Conservation (phyloP, 2,888 invertebrate species). For the Buathra laborator region DNA sequence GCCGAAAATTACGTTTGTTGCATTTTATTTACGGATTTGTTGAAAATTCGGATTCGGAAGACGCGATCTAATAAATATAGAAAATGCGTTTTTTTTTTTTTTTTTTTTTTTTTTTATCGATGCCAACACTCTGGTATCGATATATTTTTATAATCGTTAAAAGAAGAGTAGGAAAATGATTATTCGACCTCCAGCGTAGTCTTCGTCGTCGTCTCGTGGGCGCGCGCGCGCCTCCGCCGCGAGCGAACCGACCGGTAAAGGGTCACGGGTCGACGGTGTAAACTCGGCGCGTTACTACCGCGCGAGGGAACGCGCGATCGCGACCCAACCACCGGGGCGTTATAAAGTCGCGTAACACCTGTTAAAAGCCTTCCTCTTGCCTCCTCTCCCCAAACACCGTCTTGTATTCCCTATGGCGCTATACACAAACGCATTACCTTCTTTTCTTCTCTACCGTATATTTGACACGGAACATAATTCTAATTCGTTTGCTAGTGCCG, state of each 20-base stretch:
- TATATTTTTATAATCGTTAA: not conserved
- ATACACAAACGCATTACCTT: slow-evolving; percentile 11
- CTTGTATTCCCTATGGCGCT: not conserved
- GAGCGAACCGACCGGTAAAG: slow-evolving; percentile 61
- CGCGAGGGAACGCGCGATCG: slow-evolving; percentile 70
- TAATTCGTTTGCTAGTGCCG: slow-evolving; percentile 46
- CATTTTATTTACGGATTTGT: not conserved
- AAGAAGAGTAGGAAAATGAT: slow-evolving; percentile 15
- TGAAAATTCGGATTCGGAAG: not conserved
- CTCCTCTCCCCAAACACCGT: slow-evolving; percentile 8
- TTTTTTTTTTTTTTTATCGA: not conserved
- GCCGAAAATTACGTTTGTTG: no score
- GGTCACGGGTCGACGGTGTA: slow-evolving; percentile 80
- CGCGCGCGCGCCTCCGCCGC: slow-evolving; percentile 40
- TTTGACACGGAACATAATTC: slow-evolving; percentile 68
- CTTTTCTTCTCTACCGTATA: slow-evolving; percentile 43
- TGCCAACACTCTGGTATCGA: not conserved
- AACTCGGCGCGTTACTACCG: slow-evolving; percentile 81
- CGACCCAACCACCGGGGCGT: slow-evolving; percentile 62
- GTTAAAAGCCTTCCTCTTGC: slow-evolving; percentile 69
- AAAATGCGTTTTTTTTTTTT: no score
- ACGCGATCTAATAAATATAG: not conserved
- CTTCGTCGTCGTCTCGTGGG: slow-evolving; percentile 11
- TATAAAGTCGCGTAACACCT: slow-evolving; percentile 78
- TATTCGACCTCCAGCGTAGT: slow-evolving; percentile 46